These are phyloP conservation scores for Dendrolimus kikuchii DNA, from an alignment of 1,140 invertebrate genomes.

Conservation along the genomic window DNA sequence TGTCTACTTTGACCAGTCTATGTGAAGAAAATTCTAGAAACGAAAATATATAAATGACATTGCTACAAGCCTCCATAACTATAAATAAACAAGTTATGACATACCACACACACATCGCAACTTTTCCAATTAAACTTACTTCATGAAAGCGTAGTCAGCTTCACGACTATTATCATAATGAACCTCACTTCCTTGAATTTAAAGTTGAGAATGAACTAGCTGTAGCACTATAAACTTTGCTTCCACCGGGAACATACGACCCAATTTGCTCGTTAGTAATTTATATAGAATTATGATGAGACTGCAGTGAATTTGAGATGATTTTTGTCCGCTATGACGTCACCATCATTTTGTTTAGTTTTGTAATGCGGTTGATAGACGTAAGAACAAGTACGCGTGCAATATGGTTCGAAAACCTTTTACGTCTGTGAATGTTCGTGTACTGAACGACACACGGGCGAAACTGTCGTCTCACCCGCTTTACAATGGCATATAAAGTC, in stretches of 20 bases:
- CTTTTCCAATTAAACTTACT: conserved; percentile 15
- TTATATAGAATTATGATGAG: too few relatives aligned
- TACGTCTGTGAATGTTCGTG: too few relatives aligned
- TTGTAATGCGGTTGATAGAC: not conserved
- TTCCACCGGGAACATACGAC: conserved; percentile 12
- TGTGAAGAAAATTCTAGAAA: not conserved
- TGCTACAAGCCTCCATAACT: not conserved
- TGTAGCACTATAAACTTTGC: conserved; percentile 6
- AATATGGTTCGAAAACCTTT: too few relatives aligned
- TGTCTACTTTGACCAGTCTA: not conserved
- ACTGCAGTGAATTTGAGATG: too few relatives aligned
- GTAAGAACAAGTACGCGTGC: too few relatives aligned
- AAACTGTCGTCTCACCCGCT: too few relatives aligned
- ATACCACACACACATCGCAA: conserved; percentile 9
- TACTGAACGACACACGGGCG: too few relatives aligned
- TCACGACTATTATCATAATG: not conserved
- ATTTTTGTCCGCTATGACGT: not conserved
- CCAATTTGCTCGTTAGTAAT: conserved; percentile 11
- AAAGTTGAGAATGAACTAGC: not conserved
- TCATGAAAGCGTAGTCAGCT: conserved; percentile 5
- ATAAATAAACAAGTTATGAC: conserved; percentile 4
- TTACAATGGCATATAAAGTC: too few relatives aligned
- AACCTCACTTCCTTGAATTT: not conserved
- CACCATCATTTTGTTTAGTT: not conserved
- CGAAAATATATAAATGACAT: too few relatives aligned